Base-by-base conservation (phyloP, 1,140 invertebrate species). In the Myzus persicae region DNA sequence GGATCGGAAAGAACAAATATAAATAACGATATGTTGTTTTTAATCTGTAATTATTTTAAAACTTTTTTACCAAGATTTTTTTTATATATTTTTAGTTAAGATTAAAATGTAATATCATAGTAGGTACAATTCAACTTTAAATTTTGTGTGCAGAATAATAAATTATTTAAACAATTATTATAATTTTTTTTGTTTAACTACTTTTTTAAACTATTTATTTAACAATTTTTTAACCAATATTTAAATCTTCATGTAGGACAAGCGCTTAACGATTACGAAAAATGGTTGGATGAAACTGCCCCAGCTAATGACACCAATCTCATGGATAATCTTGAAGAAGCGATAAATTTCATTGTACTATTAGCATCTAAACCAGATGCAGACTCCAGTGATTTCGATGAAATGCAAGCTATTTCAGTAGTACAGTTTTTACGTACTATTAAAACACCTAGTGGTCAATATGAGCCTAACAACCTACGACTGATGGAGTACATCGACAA, bases 401-500 rank as follows among this genome's bases (percentile, higher is more conserved):
- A 93, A 42, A 93, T 51, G 46, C 91, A 93, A 51, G 91, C 91
- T 9, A 93, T 93, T 51, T 84, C 91, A 9, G 91, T 93, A 3
- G 81, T 93, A 24, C 91, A 84, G 22, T 93, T 93, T 54, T 54
- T 93, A 40, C 76, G 91, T 7, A 93, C 91, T 3, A 85, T 93
- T 18, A 93, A 93, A 42, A 18, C 81, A 20, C 91, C 91, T 31
- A 14, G 38, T 7, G 91, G 91, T 9, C 46, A 85, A 54, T 93
- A 93, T 26, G 81, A 93, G 11, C 36, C 91, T 5, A 93, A 93
- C 24, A 93, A 85, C 38, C 36, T 31, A 3, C 42, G 81, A 40
- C 42, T 93, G 11, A 93, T 93, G 91, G 81, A 93, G n/a, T 93
- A 85, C 5, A 93, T 93, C 20, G 91, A 93, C 36, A 85, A n/a